These are phyloP conservation scores for Drosophila robusta DNA, from an alignment of 2,888 invertebrate genomes.

Conservation along the genomic window DNA sequence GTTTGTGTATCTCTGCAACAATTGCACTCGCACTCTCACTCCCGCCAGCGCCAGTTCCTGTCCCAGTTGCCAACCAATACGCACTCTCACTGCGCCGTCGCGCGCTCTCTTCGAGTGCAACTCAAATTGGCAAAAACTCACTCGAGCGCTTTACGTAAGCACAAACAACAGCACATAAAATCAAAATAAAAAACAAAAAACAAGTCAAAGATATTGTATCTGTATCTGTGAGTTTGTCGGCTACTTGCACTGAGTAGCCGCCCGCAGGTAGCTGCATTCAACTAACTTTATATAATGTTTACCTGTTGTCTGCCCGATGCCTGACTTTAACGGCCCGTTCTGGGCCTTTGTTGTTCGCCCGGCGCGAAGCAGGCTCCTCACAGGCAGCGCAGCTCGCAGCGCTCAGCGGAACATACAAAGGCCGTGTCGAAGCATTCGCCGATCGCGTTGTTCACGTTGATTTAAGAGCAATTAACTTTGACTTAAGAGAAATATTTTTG, in stretches of 20 bases:
- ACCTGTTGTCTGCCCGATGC: conserved; percentile 56
- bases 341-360: conserved; percentile 47
- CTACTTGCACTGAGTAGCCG: conserved; percentile 30
- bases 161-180: conserved; percentile 21
- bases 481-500: conserved; percentile 75
- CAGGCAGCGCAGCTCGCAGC: conserved; percentile 17
- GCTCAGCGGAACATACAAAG: conserved; percentile 31
- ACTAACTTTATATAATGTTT: conserved; percentile 70
- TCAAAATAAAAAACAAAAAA: background rate
- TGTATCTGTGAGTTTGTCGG: conserved; percentile 36
- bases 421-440: conserved; percentile 24
- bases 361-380: conserved; percentile 31
- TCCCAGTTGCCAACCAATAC: conserved; percentile 27
- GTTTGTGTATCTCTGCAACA: conserved; percentile 44
- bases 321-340: conserved; percentile 33
- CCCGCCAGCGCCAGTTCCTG: conserved; percentile 17
- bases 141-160: conserved; percentile 71
- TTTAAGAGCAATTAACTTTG: conserved; percentile 79
- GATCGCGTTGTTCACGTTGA: conserved; percentile 70
- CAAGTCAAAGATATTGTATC: conserved; percentile 22
- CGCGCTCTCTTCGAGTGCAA: conserved; percentile 33
- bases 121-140: conserved; percentile 45
- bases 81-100: conserved; percentile 56
- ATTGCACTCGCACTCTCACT: conserved; percentile 43
- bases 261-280: conserved; percentile 57